phyloP scores from a whole-genome alignment of 2,113 vertebrate species.

The Coptodon rendalli region DNA sequence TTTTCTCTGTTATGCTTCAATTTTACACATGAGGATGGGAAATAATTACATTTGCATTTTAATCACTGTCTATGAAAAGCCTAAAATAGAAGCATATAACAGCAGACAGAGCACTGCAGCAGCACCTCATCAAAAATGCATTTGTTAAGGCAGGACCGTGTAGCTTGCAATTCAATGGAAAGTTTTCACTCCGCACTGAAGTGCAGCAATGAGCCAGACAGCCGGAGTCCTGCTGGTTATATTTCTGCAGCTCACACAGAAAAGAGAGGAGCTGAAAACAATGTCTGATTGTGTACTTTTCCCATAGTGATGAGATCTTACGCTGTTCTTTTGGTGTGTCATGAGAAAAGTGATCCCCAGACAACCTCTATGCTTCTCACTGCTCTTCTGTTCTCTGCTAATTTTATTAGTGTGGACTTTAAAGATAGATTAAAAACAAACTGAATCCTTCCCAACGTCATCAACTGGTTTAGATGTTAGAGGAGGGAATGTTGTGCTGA shows the following conservation, averaged over 20 bases:
- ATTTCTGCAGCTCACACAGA: constrained; percentile 1
- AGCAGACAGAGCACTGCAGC: constrained; percentile 4
- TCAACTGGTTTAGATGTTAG: background rate
- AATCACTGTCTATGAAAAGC: background rate
- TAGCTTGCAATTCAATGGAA: constrained; percentile 27
- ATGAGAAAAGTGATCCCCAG: background rate
- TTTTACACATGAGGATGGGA: background rate
- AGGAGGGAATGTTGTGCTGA: background rate
- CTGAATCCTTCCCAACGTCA: background rate
- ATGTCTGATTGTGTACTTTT: background rate
- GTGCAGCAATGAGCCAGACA: background rate
- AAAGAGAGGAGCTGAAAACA: background rate
- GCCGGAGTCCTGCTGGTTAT: background rate
- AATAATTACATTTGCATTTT: background rate
- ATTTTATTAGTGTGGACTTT: background rate
- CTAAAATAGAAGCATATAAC: background rate
- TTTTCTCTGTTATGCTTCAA: background rate
- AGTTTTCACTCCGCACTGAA: background rate
- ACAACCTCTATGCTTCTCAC: background rate
- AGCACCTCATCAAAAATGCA: constrained; percentile 55
- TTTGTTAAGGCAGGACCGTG: constrained; percentile 24
- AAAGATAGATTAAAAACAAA: background rate
- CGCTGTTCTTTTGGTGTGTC: background rate
- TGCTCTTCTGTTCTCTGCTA: background rate
- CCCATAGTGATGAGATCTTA: background rate